Evolutionary conservation across 37 sponge, comb jelly and placozoan species (phyloP), one percentile per base, ranked within the genome.

Genomic region (Beroe ovata): DNA sequence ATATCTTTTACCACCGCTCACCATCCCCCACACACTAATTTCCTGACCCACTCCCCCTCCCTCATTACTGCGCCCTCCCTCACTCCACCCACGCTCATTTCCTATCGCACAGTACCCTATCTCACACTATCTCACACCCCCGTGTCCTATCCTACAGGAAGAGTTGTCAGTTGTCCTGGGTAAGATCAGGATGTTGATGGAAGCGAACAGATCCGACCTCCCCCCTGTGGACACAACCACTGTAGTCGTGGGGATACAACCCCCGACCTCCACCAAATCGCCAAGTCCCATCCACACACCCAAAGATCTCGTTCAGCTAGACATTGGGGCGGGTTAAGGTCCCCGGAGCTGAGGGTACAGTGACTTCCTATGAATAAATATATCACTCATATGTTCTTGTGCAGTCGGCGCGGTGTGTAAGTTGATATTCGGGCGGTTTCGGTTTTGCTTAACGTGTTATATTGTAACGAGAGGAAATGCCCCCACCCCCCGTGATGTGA

Each of bases 271-370:
- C 54, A 37, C 29, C 36, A 66, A 66, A 18, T 66, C 69, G 1
- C 69, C 69, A 4, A 37, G 32, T 11, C 69, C 69, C 33, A 66
- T 66, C 16, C 69, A 66, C 69, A 66, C 69, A 6, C 69, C 69
- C 36, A 66, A 66, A 30, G 69, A 66, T 66, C 69, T 66, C 36
- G 32, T 66, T 2, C 36, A 66, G 35, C 25, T 66, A 37, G 69
- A 66, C 54, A 47, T 47, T 11, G 54, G 54, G 11, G 54, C 54
- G 54, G 11, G 54, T 47, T 47, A 47, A 47, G n/a, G n/a, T n/a
- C n/a, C n/a, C n/a, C n/a, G n/a, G n/a, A n/a, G n/a, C n/a, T n/a
- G n/a, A n/a, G n/a, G n/a, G n/a, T n/a, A n/a, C n/a, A n/a, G n/a
- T n/a, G n/a, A n/a, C n/a, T n/a, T n/a, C n/a, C n/a, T n/a, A n/a